phyloP scores from a whole-genome alignment of 2,113 vertebrate species.

The Galemys pyrenaicus region DNA sequence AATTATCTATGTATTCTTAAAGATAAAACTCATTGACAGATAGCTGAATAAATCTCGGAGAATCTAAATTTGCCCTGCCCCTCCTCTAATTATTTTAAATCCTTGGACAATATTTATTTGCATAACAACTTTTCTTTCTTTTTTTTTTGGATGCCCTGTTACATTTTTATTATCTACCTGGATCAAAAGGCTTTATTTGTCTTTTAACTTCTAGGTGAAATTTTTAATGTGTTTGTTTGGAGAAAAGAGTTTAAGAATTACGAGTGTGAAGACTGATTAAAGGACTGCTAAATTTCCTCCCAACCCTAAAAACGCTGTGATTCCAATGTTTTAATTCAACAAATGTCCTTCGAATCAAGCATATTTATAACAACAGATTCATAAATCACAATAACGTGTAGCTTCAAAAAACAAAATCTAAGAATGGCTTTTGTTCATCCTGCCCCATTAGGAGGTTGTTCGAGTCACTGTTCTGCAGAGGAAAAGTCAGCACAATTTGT shows the following conservation, averaged over 20 bases:
- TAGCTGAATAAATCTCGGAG: neutral
- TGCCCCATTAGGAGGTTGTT: neutral
- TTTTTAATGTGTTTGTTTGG: neutral
- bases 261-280: neutral
- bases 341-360: neutral
- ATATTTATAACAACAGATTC: neutral
- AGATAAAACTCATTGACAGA: conserved; percentile 52
- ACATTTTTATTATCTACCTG: conserved; percentile 30
- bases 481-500: conserved; percentile 25
- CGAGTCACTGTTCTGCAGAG: neutral
- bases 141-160: neutral
- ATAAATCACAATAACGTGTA: conserved; percentile 41
- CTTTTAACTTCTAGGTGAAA: neutral
- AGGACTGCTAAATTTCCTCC: neutral
- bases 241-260: neutral
- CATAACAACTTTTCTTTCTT: neutral
- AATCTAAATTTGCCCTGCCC: neutral
- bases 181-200: neutral
- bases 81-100: neutral
- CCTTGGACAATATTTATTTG: conserved; percentile 15
- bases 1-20: conserved; percentile 46
- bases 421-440: conserved; percentile 2
- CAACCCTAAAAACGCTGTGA: neutral
- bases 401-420: neutral
- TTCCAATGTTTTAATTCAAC: neutral